Conservation (phyloP, 2,113 vertebrate species). For the Campylorhamphus procurvoides region DNA sequence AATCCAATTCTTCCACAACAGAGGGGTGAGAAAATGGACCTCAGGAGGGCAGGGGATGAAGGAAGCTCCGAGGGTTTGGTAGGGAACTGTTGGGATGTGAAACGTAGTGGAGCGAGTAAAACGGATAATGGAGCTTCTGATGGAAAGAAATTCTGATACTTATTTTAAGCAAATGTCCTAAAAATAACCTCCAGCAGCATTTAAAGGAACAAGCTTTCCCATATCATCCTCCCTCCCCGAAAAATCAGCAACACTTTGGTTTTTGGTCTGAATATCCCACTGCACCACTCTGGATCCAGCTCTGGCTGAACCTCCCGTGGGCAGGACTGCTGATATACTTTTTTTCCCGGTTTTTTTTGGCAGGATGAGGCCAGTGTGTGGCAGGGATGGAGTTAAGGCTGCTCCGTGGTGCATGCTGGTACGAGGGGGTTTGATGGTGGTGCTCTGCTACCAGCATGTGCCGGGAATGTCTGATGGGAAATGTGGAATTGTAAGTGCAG, state of each 20-base stretch:
- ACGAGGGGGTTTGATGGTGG: conserved; percentile 62
- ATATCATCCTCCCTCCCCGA: accelerated
- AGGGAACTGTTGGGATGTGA: accelerated
- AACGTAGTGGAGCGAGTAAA: accelerated
- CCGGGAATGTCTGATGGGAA: conserved; percentile 61
- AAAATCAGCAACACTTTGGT: neutral
- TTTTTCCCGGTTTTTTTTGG: accelerated
- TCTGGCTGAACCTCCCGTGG: accelerated
- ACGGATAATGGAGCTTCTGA: neutral
- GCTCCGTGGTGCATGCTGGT: conserved; percentile 82
- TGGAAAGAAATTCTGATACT: neutral
- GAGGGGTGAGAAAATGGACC: neutral
- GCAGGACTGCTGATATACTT: accelerated
- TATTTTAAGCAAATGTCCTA: conserved; percentile 36
- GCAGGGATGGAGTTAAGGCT: conserved; percentile 75
- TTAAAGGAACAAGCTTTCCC: conserved; percentile 53
- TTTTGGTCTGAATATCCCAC: accelerated
- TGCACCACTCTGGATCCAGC: accelerated
- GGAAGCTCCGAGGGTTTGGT: neutral
- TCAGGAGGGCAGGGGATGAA: accelerated
- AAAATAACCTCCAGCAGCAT: conserved; percentile 42
- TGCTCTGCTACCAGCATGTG: conserved; percentile 76
- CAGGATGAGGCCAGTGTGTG: neutral
- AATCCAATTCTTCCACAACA: neutral
- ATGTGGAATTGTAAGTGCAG: conserved; percentile 7